phyloP scores from a whole-genome alignment of 2,888 invertebrate species.

The Drosophila sordidula region DNA sequence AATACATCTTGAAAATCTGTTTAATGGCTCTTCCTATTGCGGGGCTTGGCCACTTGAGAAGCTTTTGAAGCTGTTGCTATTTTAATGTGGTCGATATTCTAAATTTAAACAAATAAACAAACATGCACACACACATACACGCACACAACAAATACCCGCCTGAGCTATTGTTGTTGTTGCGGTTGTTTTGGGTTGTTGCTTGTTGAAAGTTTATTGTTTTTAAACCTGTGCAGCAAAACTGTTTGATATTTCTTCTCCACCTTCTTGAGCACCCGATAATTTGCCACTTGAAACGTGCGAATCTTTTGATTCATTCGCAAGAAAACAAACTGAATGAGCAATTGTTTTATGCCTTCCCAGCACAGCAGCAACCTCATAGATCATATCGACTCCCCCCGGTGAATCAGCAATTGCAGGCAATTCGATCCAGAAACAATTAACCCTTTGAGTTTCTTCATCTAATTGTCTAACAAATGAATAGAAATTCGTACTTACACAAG shows the following conservation, averaged over 20 bases:
- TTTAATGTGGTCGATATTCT: slow-evolving; percentile 78
- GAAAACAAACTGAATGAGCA: slow-evolving; percentile 32
- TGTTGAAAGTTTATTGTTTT: slow-evolving; percentile 77
- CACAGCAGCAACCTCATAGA: not conserved
- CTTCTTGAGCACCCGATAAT: slow-evolving; percentile 68
- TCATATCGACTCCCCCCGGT: slow-evolving; percentile 9
- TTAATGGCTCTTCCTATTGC: slow-evolving; percentile 62
- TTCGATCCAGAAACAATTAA: slow-evolving; percentile 14
- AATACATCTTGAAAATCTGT: slow-evolving; percentile 76
- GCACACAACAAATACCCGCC: slow-evolving; percentile 12
- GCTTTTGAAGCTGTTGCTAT: slow-evolving; percentile 77
- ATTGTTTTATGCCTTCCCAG: slow-evolving; percentile 4
- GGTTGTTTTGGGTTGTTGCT: slow-evolving; percentile 33
- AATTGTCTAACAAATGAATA: slow-evolving; percentile 14
- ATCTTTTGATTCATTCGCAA: slow-evolving; percentile 24
- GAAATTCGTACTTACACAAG: not conserved
- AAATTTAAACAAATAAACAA: slow-evolving; percentile 79
- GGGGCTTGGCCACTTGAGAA: slow-evolving; percentile 65
- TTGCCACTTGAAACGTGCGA: slow-evolving; percentile 55
- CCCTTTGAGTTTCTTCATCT: slow-evolving; percentile 12
- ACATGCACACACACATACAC: slow-evolving; percentile 39
- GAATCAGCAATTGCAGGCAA: slow-evolving; percentile 10
- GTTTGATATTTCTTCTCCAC: slow-evolving; percentile 56
- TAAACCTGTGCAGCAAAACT: slow-evolving; percentile 64
- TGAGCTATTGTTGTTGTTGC: slow-evolving; percentile 25